Conservation (phyloP, 2,888 invertebrate species). For the Dryobota labecula region DNA sequence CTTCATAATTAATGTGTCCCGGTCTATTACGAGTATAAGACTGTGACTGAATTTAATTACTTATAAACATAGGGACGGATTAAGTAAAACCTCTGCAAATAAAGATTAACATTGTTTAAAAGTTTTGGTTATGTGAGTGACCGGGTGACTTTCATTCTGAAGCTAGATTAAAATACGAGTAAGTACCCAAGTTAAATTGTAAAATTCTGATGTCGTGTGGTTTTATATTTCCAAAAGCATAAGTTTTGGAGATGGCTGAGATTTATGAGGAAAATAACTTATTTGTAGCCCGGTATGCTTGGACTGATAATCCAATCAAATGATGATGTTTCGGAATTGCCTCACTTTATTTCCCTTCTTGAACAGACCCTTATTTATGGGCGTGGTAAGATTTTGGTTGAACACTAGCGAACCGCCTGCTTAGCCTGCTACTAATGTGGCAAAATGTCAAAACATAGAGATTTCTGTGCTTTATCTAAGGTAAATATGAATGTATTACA, state of each 20-base stretch:
- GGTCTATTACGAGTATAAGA: constrained; percentile 1
- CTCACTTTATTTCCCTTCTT: not conserved
- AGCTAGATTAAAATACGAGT: constrained; percentile 28
- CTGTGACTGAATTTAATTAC: not conserved
- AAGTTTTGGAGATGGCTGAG: not conserved
- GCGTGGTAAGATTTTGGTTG: not conserved
- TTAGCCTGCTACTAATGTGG: not conserved
- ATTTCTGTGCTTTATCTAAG: not conserved
- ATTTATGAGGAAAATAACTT: not conserved
- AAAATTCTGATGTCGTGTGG: not conserved
- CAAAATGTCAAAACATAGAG: not conserved
- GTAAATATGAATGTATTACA: not conserved
- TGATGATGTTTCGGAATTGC: not conserved
- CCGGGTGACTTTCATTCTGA: constrained; percentile 19
- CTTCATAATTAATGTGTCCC: constrained; percentile 25
- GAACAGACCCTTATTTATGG: not conserved
- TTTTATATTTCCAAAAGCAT: constrained; percentile 3
- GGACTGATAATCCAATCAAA: not conserved
- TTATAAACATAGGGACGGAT: not conserved
- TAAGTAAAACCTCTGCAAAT: constrained; percentile 8
- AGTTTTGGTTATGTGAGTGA: constrained; percentile 2
- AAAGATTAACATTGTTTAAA: constrained; percentile 11
- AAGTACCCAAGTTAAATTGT: constrained; percentile 3
- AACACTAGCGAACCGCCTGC: not conserved
- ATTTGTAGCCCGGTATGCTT: not conserved